Conservation (phyloP, 2,888 invertebrate species). For the Ectemnius cavifrons region DNA sequence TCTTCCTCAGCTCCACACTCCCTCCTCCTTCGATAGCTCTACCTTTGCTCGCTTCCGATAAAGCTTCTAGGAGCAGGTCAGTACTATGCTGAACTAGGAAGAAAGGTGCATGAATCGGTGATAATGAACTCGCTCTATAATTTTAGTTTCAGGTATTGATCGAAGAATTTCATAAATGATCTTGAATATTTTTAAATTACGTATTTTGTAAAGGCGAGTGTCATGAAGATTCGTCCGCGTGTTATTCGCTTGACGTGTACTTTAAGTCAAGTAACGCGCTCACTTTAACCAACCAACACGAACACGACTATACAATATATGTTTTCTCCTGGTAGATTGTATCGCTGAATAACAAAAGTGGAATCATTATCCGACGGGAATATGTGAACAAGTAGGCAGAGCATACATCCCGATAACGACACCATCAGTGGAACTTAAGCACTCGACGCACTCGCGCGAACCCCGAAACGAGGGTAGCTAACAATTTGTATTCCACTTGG, state of each 20-base stretch:
- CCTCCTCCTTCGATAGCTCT: background rate
- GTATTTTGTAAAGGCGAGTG: too few species aligned
- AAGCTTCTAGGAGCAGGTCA: constrained; percentile 47
- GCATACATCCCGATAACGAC: background rate
- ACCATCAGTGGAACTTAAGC: constrained; percentile 21
- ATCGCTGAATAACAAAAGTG: background rate
- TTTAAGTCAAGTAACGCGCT: too few species aligned
- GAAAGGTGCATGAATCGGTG: constrained; percentile 8
- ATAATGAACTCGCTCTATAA: too few species aligned
- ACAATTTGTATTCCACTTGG: constrained; percentile 47
- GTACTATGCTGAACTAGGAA: constrained; percentile 34
- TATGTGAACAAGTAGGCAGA: background rate
- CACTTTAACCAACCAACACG: too few species aligned
- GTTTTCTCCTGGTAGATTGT: background rate
- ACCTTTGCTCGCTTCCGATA: constrained; percentile 28
- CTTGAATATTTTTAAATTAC: too few species aligned
- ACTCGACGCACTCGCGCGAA: constrained; percentile 10
- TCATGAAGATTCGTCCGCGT: too few species aligned
- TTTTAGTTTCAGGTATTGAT: too few species aligned
- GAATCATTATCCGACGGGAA: background rate
- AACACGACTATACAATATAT: background rate
- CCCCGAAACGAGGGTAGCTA: constrained; percentile 17
- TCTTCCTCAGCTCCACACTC: background rate
- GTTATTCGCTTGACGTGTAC: too few species aligned
- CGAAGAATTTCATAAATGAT: background rate